These are phyloP conservation scores for Dicyrtomina minuta DNA, from an alignment of 2,888 invertebrate genomes.

Conservation along the genomic window DNA sequence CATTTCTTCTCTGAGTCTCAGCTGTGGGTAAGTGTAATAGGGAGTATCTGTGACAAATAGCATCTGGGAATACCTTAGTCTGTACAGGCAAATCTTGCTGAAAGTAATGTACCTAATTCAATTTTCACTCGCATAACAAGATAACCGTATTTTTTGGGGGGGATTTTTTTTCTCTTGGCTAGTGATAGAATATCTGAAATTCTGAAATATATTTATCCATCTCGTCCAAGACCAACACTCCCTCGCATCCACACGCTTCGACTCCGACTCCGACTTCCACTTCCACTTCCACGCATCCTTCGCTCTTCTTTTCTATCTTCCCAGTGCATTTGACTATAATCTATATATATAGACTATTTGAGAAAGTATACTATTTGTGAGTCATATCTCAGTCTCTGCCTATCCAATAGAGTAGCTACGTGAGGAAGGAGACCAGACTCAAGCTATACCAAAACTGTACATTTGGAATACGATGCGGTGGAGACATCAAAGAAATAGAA, in stretches of 20 bases:
- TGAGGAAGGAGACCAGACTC: background rate
- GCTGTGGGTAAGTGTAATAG: background rate
- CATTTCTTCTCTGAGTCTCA: background rate
- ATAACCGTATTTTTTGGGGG: too few relatives aligned
- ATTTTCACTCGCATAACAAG: constrained; percentile 23
- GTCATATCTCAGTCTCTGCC: too few relatives aligned
- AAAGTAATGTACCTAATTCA: constrained; percentile 37
- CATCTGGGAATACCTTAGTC: constrained; percentile 38
- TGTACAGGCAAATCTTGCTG: constrained; percentile 20
- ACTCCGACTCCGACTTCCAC: too few relatives aligned
- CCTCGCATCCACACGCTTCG: too few relatives aligned
- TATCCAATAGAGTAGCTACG: background rate
- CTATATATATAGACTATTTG: background rate
- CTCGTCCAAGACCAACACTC: too few relatives aligned
- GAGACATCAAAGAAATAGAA: constrained; percentile 17
- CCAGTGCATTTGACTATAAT: too few relatives aligned
- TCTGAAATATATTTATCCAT: too few relatives aligned
- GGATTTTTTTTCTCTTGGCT: too few relatives aligned
- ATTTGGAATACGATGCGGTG: background rate
- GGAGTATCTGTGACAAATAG: constrained; percentile 36
- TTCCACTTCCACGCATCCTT: too few relatives aligned
- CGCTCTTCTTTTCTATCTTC: too few relatives aligned
- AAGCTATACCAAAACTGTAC: background rate
- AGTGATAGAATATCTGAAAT: too few relatives aligned
- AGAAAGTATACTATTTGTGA: too few relatives aligned